Base-by-base conservation (phyloP, 2,888 invertebrate species). In the Metacarcinus magister region DNA sequence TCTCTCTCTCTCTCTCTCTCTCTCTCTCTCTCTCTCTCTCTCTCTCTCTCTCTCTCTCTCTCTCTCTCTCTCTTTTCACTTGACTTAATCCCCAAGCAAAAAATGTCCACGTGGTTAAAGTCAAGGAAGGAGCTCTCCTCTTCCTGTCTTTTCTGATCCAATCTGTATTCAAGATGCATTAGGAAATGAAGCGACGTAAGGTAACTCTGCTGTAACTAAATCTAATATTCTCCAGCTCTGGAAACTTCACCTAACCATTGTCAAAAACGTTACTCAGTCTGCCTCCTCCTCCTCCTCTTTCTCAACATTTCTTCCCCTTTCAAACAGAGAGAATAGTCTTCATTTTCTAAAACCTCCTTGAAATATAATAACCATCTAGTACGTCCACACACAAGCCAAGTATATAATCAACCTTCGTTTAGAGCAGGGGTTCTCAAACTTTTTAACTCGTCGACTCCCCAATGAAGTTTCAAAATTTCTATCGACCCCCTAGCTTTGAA, bases 81-180 rank as follows among this genome's bases (percentile, higher is more conserved):
- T n/a, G n/a, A n/a, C n/a, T n/a, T n/a, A n/a, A n/a, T n/a, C 32
- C 87, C 32, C 87, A 87, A 32, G 39, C 87, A 32, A 39, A 87
- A 16, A 32, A 39, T 87, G 10, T 87, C 87, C 87, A 16, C 39
- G 87, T 87, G 87, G 87, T 13, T 39, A 32, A 8, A 87, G 87
- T 75, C 23, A 75, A 75, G 75, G 28, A n/a, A 28, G 75, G 75
- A 75, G n/a, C 75, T n/a, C 7, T n/a, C 75, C 75, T n/a, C 75
- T n/a, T 75, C 75, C 75, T 75, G 8, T 75, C 87, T 39, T 32
- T 87, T 39, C 87, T 39, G 39, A 13, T 39, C 39, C 87, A 87
- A 87, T 87, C 87, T 87, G 87, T 87, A 39, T 87, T 87, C 87
- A 39, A 39, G 87, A 87, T 87, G 87, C 87, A 87, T 87, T 87